Base-by-base conservation (phyloP, 2,797 vertebrate species). In the Phrynocephalus vlangalii region DNA sequence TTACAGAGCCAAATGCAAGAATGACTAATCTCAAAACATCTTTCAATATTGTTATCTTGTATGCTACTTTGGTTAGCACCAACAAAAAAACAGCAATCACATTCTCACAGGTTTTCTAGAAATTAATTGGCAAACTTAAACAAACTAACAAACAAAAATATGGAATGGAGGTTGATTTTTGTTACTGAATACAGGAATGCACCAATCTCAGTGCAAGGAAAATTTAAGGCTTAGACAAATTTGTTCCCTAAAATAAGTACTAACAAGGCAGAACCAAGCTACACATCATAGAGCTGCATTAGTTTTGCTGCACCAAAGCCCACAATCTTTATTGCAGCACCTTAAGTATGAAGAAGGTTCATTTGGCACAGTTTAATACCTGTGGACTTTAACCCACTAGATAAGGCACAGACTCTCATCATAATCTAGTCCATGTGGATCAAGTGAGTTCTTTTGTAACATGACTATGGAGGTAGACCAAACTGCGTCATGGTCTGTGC, bases 51-150 rank as follows among this genome's bases (percentile, higher is more conserved):
- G n/a, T 10, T 60, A 4, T 18, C 63, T 28, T n/a, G 60, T 88
- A 72, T 8, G 38, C 30, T 30, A 82, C 33, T 81, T 52, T 82
- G 30, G 26, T 24, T 77, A 88, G 83, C 48, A 88, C 71, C 78
- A 88, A 30, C 63, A 52, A 76, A 86, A 48, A 13, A 80, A 6
- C 30, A 76, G 50, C 13, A 44, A 13, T 79, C 3, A 2, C 13
- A 24, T 1, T 22, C 28, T 6, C 52, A 38, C 68, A 56, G 24
- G 1, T 80, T 76, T 18, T 22, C 13, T 79, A 79, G 28, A 75
- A 60, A 85, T 7, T 15, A 79, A n/a, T 44, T 10, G 75, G n/a
- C 28, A 63, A 60, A 60, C 75, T 52, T 75, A 1, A 56, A 56
- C 9, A 63, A 80, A 66, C 50, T 30, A n/a, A 77, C 68, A 56